Percentiles rank a stretch among this genome's conserved stretches.
Conservation (phyloP, 2,797 vertebrate genomes). For the Myripristis jacobus region DNA sequence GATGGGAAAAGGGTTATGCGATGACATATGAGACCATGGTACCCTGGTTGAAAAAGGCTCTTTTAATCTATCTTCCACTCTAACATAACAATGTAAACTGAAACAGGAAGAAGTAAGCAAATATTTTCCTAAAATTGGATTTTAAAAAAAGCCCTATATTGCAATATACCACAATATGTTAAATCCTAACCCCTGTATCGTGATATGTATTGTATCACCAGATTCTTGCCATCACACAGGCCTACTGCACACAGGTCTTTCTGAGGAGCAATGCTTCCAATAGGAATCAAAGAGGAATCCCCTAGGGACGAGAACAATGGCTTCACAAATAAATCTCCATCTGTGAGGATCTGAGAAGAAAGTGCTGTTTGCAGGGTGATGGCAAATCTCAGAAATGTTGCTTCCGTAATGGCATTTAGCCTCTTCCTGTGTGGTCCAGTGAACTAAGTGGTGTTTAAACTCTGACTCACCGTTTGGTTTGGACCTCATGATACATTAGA, state of each 20-base stretch:
- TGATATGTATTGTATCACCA: too few species aligned
- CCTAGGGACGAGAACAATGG: conserved; percentile 77
- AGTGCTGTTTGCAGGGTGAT: conserved; percentile 51
- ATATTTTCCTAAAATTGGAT: too few species aligned
- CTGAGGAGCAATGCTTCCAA: conserved; percentile 41
- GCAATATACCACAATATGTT: too few species aligned
- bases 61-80: too few species aligned
- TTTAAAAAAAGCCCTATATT: too few species aligned
- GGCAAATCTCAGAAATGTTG: conserved; percentile 55
- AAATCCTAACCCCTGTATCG: too few species aligned
- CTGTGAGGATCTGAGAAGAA: conserved; percentile 59
- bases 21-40: too few species aligned
- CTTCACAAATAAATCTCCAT: conserved; percentile 64
- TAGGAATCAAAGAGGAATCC: conserved; percentile 61
- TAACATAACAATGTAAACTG: too few species aligned
- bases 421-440: conserved; percentile 70
- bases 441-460: conserved; percentile 38
- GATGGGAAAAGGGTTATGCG: too few species aligned
- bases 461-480: conserved; percentile 41
- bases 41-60: too few species aligned
- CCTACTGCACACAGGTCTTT: conserved; percentile 45
- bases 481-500: conserved; percentile 15
- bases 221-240: too few species aligned
- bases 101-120: too few species aligned
- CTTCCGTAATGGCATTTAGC: conserved; percentile 53